Percentiles rank a stretch among this genome's conserved stretches.
phyloP scores from a whole-genome alignment of 2,113 vertebrate genomes.

The Mastomys coucha region DNA sequence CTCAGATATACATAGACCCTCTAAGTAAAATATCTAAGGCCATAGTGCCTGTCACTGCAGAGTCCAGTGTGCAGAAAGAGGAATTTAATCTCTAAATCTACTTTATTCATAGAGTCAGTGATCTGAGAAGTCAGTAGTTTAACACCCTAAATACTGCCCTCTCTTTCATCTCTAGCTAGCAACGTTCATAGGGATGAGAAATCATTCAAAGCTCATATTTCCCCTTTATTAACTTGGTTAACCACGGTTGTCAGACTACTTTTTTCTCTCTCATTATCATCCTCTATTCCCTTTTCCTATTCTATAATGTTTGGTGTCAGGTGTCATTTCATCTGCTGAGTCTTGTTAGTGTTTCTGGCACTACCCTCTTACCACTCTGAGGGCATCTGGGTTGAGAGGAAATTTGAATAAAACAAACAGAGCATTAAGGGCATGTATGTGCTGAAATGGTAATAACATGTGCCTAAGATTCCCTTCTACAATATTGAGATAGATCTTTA shows the following conservation, averaged over 20 bases:
- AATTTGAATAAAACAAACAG: neutral
- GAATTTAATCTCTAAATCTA: neutral
- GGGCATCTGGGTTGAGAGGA: neutral
- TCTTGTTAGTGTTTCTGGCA: neutral
- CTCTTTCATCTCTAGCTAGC: neutral
- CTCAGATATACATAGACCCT: neutral
- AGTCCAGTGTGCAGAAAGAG: neutral
- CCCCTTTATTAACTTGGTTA: neutral
- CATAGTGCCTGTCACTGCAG: neutral
- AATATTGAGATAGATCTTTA: neutral
- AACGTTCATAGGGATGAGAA: neutral
- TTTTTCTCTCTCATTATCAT: neutral
- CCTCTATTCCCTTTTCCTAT: neutral
- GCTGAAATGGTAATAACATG: neutral
- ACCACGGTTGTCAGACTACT: neutral
- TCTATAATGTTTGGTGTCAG: neutral
- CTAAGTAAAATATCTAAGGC: neutral
- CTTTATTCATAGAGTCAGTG: neutral
- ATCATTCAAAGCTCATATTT: neutral
- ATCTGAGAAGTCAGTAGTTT: neutral
- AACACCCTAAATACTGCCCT: no score
- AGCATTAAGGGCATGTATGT: neutral
- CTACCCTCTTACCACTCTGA: neutral
- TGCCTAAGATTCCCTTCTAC: no score
- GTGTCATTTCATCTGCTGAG: neutral